phyloP scores from a whole-genome alignment of 2,113 vertebrate species.

The Cariama cristata region DNA sequence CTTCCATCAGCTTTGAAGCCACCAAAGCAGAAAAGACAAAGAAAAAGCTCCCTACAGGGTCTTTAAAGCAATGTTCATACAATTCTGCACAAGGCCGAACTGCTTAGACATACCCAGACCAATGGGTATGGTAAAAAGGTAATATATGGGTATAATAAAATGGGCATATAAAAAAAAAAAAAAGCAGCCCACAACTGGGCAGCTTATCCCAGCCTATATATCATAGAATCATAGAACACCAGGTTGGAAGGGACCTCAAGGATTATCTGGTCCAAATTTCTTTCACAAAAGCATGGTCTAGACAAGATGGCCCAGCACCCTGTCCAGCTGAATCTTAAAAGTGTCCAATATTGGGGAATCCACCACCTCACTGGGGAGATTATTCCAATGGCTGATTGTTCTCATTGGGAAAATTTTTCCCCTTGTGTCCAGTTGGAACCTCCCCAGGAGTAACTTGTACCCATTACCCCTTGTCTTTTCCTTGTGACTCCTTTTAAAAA shows the following conservation, averaged over 20 bases:
- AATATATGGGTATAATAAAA: no score
- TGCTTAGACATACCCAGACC: not conserved
- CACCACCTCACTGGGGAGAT: not conserved
- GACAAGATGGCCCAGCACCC: not conserved
- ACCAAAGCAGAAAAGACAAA: not conserved
- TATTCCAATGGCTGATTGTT: not conserved
- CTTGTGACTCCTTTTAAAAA: not conserved
- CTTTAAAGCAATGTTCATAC: not conserved
- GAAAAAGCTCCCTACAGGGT: accelerated
- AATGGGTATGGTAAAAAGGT: not conserved
- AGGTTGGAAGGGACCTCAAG: not conserved
- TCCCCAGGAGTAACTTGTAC: not conserved
- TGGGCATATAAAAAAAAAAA: no score
- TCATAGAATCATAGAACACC: not conserved
- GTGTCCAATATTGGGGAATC: not conserved
- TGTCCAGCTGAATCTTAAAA: not conserved
- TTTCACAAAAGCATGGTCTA: not conserved
- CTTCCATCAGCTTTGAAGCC: not conserved
- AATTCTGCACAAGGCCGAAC: not conserved
- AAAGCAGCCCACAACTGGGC: no score
- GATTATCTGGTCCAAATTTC: not conserved
- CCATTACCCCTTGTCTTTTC: not conserved
- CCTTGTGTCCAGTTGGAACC: accelerated
- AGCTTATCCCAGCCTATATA: not conserved
- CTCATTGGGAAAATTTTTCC: not conserved